phyloP scores from a whole-genome alignment of 2,797 vertebrate genomes.

The Vipera latastei region DNA sequence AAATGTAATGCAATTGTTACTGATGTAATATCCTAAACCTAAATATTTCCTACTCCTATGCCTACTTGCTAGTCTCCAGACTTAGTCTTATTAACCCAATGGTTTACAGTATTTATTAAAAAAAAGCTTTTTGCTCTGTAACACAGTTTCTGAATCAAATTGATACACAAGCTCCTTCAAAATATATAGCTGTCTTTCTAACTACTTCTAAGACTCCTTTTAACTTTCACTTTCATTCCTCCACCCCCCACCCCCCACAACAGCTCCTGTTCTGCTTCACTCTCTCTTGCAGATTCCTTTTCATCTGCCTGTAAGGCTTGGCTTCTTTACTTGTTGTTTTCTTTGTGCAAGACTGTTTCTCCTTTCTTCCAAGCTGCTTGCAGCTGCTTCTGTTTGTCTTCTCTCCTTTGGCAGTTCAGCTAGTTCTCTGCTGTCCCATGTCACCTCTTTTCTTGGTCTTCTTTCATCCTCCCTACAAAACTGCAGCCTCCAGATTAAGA shows the following conservation, averaged over 20 bases:
- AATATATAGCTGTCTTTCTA: background rate
- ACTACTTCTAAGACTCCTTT: background rate
- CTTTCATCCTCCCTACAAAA: background rate
- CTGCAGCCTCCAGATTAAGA: background rate
- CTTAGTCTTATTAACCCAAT: background rate
- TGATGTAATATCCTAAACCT: background rate
- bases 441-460: background rate
- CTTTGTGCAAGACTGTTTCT: background rate
- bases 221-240: background rate
- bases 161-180: background rate
- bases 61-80: background rate
- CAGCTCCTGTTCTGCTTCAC: background rate
- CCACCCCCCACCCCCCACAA: too few relatives aligned
- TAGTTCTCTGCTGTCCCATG: background rate
- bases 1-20: background rate
- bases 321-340: background rate
- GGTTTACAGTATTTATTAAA: background rate
- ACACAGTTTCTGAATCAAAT: background rate
- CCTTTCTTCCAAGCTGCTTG: background rate
- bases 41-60: background rate
- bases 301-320: background rate
- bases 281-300: background rate
- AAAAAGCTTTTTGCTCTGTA: background rate
- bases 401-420: background rate
- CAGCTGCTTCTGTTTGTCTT: background rate